Evolutionary conservation across 2,113 vertebrate species (phyloP).

Genomic region (Cebidichthys violaceus): DNA sequence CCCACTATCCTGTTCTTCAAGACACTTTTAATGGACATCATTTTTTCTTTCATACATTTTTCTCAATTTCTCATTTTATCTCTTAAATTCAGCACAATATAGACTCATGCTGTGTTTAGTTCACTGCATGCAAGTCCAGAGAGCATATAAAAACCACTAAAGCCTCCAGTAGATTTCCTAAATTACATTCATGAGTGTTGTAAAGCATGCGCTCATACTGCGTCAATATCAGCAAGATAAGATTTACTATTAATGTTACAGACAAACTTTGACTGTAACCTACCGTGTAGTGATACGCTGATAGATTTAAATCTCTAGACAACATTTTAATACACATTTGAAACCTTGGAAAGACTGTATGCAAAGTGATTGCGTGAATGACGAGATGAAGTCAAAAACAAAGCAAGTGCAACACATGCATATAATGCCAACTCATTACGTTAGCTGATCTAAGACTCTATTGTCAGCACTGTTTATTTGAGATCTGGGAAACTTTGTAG

Average conservation of each 20-base stretch:
- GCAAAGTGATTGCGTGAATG: background rate
- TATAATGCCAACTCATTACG: background rate
- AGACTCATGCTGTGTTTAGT: conserved; percentile 5
- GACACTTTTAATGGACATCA: background rate
- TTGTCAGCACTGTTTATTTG: conserved; percentile 2
- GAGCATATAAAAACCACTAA: conserved; percentile 8
- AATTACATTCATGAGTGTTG: conserved; percentile 4
- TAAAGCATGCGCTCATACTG: background rate
- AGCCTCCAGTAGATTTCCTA: background rate
- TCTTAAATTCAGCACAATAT: conserved; percentile 10
- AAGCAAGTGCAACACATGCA: background rate
- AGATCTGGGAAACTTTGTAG: no score
- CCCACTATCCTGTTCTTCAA: background rate
- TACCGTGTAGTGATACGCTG: background rate
- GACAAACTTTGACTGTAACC: background rate
- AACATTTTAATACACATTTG: background rate
- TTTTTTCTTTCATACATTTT: conserved; percentile 16
- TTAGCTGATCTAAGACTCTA: background rate
- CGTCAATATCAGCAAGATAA: conserved; percentile 4
- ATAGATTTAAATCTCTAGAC: background rate
- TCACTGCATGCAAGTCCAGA: background rate
- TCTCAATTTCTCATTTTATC: conserved; percentile 6
- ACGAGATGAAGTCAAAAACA: background rate
- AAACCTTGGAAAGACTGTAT: background rate
- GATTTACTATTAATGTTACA: background rate